Conservation (phyloP, 1,140 invertebrate species). For the Eufriesea mexicana region DNA sequence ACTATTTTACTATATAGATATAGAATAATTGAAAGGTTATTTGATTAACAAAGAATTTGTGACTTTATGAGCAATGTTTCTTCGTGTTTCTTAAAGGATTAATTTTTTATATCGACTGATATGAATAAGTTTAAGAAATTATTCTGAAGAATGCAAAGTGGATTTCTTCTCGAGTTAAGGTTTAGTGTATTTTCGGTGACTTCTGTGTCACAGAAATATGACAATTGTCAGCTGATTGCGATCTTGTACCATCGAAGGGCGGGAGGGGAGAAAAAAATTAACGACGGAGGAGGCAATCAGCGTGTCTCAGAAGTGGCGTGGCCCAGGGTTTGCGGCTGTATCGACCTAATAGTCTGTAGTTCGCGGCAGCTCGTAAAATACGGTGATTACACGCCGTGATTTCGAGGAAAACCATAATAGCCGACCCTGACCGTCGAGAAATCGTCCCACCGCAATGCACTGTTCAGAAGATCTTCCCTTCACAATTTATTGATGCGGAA, state of each 20-base stretch:
- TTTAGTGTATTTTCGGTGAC: not conserved
- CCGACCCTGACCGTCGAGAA: conserved; percentile 7
- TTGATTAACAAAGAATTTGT: not conserved
- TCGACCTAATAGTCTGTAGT: conserved; percentile 15
- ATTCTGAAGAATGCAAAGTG: not conserved
- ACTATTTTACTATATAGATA: not conserved
- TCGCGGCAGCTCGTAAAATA: conserved; percentile 10
- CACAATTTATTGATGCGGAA: not conserved
- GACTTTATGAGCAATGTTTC: no score
- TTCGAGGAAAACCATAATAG: conserved; percentile 30
- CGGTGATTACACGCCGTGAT: conserved; percentile 7
- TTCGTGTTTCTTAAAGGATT: no score
- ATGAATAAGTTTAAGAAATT: not conserved
- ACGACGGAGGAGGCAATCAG: conserved; percentile 7
- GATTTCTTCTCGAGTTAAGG: not conserved
- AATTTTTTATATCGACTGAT: not conserved
- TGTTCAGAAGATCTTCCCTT: not conserved
- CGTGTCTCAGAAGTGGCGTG: conserved; percentile 15
- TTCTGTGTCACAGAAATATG: not conserved
- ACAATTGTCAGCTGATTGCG: conserved; percentile 42
- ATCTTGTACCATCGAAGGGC: not conserved
- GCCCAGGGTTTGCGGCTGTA: not conserved
- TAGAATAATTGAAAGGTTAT: not conserved
- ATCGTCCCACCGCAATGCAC: not conserved
- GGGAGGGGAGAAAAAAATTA: not conserved